phyloP scores from a whole-genome alignment of 2,113 vertebrate genomes.

The Takifugu bimaculatus region DNA sequence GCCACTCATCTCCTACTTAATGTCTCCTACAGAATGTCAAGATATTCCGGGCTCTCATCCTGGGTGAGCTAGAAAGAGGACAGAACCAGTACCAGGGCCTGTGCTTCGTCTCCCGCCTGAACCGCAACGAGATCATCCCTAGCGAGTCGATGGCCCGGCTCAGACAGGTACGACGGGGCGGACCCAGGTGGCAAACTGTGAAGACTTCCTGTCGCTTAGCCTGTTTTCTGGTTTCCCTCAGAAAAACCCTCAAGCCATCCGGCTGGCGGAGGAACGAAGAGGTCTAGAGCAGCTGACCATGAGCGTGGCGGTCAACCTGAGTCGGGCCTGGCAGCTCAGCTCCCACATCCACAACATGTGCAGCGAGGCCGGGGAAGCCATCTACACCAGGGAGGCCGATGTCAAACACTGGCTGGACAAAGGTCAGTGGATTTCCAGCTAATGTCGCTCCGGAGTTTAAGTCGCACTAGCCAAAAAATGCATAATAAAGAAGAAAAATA shows the following conservation, averaged over 20 bases:
- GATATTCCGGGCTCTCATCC: slow-evolving; percentile 92
- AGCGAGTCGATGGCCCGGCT: slow-evolving; percentile 97
- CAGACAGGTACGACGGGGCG: slow-evolving; percentile 78
- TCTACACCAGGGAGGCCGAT: slow-evolving; percentile 89
- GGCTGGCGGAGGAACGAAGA: slow-evolving; percentile 87
- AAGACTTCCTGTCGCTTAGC: too few species aligned
- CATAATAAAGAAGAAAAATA: too few species aligned
- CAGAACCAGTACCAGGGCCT: slow-evolving; percentile 95
- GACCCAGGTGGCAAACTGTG: not conserved
- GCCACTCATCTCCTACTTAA: slow-evolving; percentile 25
- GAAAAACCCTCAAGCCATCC: slow-evolving; percentile 90
- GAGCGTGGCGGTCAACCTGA: slow-evolving; percentile 88
- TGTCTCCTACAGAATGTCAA: slow-evolving; percentile 84
- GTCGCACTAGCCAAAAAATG: too few species aligned
- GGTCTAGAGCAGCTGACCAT: slow-evolving; percentile 84
- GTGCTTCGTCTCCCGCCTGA: slow-evolving; percentile 89
- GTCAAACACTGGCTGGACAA: slow-evolving; percentile 89
- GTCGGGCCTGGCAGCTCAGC: slow-evolving; percentile 85
- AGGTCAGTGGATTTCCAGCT: slow-evolving; percentile 74
- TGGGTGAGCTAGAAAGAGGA: slow-evolving; percentile 93
- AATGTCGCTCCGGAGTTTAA: not conserved
- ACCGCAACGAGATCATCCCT: slow-evolving; percentile 94
- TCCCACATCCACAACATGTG: slow-evolving; percentile 89
- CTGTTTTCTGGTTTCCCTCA: slow-evolving; percentile 43
- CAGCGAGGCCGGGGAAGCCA: slow-evolving; percentile 85